Conservation (phyloP, 2,888 invertebrate species). For the Polylopha cassiicola region DNA sequence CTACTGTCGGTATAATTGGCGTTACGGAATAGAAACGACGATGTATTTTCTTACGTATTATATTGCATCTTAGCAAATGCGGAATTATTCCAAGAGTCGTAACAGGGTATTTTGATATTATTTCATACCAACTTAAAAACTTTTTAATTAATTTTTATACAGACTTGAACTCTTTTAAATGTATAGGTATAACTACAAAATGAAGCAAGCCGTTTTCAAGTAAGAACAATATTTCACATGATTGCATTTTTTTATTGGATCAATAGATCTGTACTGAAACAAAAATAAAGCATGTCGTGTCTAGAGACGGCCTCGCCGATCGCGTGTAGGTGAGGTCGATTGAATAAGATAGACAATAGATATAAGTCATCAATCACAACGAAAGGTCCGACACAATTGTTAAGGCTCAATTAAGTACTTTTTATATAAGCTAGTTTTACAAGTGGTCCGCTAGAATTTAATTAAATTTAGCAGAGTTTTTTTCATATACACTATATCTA, state of each 20-base stretch:
- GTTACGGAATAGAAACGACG: constrained; percentile 24
- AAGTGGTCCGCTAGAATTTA: too few species aligned
- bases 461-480: too few species aligned
- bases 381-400: constrained; percentile 40
- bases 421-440: constrained; percentile 18
- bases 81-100: too few species aligned
- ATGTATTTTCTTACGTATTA: constrained; percentile 21
- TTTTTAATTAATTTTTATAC: too few species aligned
- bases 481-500: too few species aligned
- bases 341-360: constrained; percentile 61
- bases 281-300: constrained; percentile 39
- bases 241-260: too few species aligned
- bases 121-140: too few species aligned
- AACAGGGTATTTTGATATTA: too few species aligned
- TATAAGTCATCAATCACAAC: constrained; percentile 60
- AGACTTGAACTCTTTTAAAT: too few species aligned
- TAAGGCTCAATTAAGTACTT: constrained; percentile 34
- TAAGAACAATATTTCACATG: too few species aligned
- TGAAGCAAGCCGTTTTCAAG: too few species aligned
- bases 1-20: constrained; percentile 30
- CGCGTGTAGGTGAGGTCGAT: constrained; percentile 53
- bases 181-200: too few species aligned
- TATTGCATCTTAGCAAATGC: background rate
- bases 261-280: constrained; percentile 20
- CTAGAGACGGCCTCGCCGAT: constrained; percentile 45